Conservation (phyloP, 2,797 vertebrate genomes). For the Pampus argenteus region DNA sequence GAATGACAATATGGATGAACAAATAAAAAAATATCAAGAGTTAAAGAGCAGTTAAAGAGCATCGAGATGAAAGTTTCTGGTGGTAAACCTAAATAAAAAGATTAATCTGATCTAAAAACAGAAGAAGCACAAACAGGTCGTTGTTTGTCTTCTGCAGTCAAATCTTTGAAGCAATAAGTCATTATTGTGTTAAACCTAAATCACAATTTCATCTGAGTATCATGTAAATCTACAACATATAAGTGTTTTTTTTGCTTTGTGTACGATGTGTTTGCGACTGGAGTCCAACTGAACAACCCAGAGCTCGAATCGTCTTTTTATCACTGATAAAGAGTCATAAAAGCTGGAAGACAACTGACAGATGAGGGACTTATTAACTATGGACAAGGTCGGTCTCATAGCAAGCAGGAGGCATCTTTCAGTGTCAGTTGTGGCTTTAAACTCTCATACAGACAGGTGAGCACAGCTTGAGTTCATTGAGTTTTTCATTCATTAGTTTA, state of each 20-base stretch:
- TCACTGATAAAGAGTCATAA: constrained; percentile 41
- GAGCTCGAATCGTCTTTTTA: constrained; percentile 39
- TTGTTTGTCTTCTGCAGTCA: background rate
- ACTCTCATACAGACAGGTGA: constrained; percentile 50
- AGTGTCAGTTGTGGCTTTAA: constrained; percentile 19
- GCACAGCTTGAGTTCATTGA: constrained; percentile 1
- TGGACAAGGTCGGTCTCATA: constrained; percentile 42
- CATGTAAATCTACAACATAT: background rate
- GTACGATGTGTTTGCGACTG: constrained; percentile 45
- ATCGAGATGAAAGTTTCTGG: background rate
- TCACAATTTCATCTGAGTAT: background rate
- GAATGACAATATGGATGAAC: background rate
- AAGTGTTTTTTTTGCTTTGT: background rate
- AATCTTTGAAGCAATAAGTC: background rate
- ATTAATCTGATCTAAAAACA: background rate
- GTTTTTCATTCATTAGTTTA: too few relatives aligned
- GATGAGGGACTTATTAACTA: constrained; percentile 57
- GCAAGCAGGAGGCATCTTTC: constrained; percentile 15
- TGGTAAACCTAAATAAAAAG: too few relatives aligned
- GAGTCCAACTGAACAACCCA: constrained; percentile 11
- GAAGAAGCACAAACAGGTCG: background rate
- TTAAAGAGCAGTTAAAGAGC: background rate
- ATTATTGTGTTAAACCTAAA: background rate
- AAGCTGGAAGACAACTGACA: constrained; percentile 12
- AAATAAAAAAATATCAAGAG: background rate